phyloP scores from a whole-genome alignment of 2,113 vertebrate species.

The Menura novaehollandiae region DNA sequence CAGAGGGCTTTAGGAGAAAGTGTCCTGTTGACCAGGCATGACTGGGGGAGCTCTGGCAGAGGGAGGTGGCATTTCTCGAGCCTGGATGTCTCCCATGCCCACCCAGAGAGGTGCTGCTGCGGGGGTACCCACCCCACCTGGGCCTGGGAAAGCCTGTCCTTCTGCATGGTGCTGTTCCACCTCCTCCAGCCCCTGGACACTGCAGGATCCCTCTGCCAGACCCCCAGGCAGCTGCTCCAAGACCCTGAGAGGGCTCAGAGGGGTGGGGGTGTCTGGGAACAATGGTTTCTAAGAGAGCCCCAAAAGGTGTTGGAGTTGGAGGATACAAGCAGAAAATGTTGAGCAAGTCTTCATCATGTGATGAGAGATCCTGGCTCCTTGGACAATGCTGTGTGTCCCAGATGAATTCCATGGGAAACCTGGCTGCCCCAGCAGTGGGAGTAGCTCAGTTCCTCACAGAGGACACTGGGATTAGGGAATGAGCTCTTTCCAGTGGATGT shows the following conservation, averaged over 20 bases:
- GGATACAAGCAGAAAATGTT: neutral
- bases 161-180: neutral
- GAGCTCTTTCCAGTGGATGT: neutral
- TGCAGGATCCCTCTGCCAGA: neutral
- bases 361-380: neutral
- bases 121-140: too few relatives aligned
- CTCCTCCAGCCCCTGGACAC: neutral
- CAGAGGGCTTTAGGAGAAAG: neutral
- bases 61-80: neutral
- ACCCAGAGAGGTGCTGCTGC: neutral
- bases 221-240: neutral
- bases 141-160: neutral
- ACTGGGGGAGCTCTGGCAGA: neutral
- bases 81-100: neutral
- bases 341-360: neutral
- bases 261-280: neutral
- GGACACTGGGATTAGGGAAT: neutral
- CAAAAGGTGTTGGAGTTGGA: neutral
- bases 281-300: neutral
- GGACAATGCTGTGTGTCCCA: neutral
- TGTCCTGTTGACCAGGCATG: neutral
- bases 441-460: neutral
- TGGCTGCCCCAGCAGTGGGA: neutral
- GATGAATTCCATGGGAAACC: neutral
- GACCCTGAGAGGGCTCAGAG: neutral